A percentile compares a stretch with the other conserved stretches of the same genome.
phyloP scores from a whole-genome alignment of 1,140 invertebrate species.

The Atopsyche davidsoni region DNA sequence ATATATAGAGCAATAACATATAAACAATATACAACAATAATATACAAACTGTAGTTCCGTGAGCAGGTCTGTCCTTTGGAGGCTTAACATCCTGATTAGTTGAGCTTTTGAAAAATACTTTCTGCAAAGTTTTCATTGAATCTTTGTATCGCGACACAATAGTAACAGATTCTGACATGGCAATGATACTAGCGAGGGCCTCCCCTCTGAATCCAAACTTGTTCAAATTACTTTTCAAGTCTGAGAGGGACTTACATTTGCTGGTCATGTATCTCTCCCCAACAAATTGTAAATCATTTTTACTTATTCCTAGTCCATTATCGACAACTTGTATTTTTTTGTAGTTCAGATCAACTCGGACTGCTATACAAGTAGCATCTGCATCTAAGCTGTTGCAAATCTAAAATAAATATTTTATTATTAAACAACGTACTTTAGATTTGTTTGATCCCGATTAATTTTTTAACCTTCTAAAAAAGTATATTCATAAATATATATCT shows the following conservation, averaged over 20 bases:
- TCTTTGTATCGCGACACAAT: slow-evolving; percentile 41
- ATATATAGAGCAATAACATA: slow-evolving; percentile 12
- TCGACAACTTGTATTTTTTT: slow-evolving; percentile 56
- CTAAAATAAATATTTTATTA: slow-evolving; percentile 34
- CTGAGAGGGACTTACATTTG: slow-evolving; percentile 49
- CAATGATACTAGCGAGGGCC: slow-evolving; percentile 52
- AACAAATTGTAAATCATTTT: slow-evolving; percentile 44
- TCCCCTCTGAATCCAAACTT: slow-evolving; percentile 56
- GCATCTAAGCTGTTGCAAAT: slow-evolving; percentile 55
- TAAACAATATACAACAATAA: no score
- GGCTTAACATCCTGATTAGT: slow-evolving; percentile 27
- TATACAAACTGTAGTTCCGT: slow-evolving; percentile 25
- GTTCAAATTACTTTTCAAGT: slow-evolving; percentile 43
- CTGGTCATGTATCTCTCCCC: slow-evolving; percentile 53
- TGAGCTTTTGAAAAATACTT: slow-evolving; percentile 39
- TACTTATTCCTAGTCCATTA: slow-evolving; percentile 52
- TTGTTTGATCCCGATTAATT: no score
- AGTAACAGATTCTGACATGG: slow-evolving; percentile 43
- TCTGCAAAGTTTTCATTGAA: slow-evolving; percentile 40
- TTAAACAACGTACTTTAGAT: no score
- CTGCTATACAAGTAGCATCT: slow-evolving; percentile 49
- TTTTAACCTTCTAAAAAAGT: no score
- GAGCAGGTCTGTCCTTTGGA: slow-evolving; percentile 23
- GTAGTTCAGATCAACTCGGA: slow-evolving; percentile 47
- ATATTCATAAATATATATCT: no score